A percentile compares a stretch with the other conserved stretches of the same genome.
Evolutionary conservation across 1,140 invertebrate species (phyloP).

Genomic region (Hypothenemus hampei): DNA sequence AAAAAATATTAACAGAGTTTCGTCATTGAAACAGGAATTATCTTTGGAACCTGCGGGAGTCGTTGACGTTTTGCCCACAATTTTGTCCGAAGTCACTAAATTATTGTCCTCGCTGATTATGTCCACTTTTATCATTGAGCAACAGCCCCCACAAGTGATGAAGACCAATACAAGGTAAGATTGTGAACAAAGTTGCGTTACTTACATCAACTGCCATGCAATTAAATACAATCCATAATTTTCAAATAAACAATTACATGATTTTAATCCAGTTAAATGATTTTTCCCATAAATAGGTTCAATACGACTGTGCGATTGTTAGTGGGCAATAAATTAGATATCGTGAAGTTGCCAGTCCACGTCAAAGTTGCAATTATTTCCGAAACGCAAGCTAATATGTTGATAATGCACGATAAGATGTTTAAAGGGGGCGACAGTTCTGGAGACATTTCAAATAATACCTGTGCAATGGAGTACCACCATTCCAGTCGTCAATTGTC

Average conservation of each 20-base stretch:
- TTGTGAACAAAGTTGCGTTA: too few relatives aligned
- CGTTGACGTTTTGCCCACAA: constrained; percentile 59
- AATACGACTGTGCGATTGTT: constrained; percentile 86
- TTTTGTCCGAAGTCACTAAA: constrained; percentile 67
- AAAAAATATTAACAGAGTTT: constrained; percentile 77
- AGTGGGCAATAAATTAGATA: constrained; percentile 88
- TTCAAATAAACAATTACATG: too few relatives aligned
- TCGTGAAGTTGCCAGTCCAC: constrained; percentile 90
- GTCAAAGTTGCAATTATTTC: constrained; percentile 82
- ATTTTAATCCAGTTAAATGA: too few relatives aligned
- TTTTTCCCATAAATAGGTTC: constrained; percentile 55
- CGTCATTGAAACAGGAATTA: constrained; percentile 62
- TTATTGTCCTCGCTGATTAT: constrained; percentile 83
- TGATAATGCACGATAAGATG: constrained; percentile 75
- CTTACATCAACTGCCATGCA: too few relatives aligned
- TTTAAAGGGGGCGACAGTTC: constrained; percentile 66
- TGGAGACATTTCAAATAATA: constrained; percentile 93
- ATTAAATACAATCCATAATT: too few relatives aligned
- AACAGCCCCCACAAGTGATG: constrained; percentile 97
- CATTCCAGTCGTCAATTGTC: constrained; percentile 68
- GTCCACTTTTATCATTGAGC: constrained; percentile 95
- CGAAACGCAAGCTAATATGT: constrained; percentile 78
- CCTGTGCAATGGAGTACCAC: constrained; percentile 46
- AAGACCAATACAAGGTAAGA: constrained; percentile 84
- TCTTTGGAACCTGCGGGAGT: constrained; percentile 57